Conservation (phyloP, 2,113 vertebrate species). For the Calyptommatus sinebrachiatus region DNA sequence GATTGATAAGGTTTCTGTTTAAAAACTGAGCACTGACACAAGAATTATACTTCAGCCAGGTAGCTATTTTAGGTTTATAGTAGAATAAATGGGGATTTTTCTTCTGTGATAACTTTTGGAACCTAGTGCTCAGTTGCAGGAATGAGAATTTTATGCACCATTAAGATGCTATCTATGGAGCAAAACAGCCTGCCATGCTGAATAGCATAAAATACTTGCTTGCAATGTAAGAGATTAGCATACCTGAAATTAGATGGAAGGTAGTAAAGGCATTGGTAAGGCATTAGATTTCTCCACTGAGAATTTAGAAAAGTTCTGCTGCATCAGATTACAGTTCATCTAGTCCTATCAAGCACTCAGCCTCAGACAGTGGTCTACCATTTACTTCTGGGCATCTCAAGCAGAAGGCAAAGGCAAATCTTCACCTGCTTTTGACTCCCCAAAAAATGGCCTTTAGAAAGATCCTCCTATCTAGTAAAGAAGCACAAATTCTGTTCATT, state of each 20-base stretch:
- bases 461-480: no score
- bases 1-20: constrained; percentile 22
- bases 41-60: constrained; percentile 26
- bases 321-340: no score
- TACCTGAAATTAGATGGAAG: constrained; percentile 4
- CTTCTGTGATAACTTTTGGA: constrained; percentile 51
- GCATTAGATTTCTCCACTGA: constrained; percentile 1
- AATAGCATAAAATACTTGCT: background rate
- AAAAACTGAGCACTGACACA: constrained; percentile 40
- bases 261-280: background rate
- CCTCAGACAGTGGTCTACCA: no score
- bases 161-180: constrained; percentile 25
- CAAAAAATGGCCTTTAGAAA: no score
- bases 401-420: no score
- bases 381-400: no score
- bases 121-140: constrained; percentile 13
- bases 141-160: constrained; percentile 14
- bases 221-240: constrained; percentile 10
- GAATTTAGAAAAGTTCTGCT: no score
- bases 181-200: background rate
- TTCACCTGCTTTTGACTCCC: no score
- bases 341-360: no score
- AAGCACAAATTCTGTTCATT: no score
- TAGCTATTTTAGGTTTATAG: background rate
- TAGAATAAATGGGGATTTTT: constrained; percentile 24